phyloP scores from a whole-genome alignment of 2,113 vertebrate species.

The Sarotherodon lohbergeri region DNA sequence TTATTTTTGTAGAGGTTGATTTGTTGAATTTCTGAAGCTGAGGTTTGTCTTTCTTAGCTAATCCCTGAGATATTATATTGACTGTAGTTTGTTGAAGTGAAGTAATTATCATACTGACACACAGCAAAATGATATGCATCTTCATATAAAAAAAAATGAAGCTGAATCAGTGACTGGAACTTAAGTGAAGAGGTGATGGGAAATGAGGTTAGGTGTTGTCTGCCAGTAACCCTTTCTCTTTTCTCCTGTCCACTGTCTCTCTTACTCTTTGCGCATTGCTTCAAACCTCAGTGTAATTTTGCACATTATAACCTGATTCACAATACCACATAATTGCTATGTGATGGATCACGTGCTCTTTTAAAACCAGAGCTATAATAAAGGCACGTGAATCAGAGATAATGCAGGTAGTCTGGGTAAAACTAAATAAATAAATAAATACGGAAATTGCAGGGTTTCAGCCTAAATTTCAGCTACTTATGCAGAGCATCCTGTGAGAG shows the following conservation, averaged over 20 bases:
- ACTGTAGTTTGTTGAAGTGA: background rate
- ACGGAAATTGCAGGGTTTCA: background rate
- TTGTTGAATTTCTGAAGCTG: background rate
- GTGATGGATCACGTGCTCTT: background rate
- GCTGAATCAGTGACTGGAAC: background rate
- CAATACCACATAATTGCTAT: slow-evolving; percentile 26
- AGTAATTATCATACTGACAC: background rate
- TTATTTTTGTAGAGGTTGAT: background rate
- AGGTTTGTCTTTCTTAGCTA: background rate
- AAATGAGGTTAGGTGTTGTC: background rate
- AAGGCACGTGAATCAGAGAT: background rate
- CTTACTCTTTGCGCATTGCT: background rate
- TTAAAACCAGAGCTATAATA: background rate
- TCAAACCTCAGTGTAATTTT: background rate
- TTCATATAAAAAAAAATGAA: background rate
- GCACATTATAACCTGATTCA: slow-evolving; percentile 18
- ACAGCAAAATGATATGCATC: background rate
- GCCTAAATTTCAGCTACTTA: background rate
- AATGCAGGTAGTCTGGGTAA: background rate
- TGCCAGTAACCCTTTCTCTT: background rate
- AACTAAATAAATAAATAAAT: background rate
- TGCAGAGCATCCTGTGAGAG: background rate
- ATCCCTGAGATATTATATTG: background rate
- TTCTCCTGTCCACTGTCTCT: background rate
- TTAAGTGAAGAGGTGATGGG: background rate